Conservation (phyloP, 2,113 vertebrate genomes). For the Pseudorectes ferrugineus region DNA sequence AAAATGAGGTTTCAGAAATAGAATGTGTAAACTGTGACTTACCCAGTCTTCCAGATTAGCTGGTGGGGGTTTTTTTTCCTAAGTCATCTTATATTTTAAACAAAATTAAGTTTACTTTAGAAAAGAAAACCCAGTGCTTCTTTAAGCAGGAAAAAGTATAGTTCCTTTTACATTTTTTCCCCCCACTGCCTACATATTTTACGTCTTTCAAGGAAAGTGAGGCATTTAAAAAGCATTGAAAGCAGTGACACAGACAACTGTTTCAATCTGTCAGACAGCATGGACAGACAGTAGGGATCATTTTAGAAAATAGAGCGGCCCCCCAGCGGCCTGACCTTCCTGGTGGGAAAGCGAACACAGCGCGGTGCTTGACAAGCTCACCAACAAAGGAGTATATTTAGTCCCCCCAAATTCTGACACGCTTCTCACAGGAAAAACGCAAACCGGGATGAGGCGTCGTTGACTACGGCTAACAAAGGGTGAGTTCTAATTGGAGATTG, state of each 20-base stretch:
- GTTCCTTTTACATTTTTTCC: not conserved
- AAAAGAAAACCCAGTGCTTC: conserved; percentile 2
- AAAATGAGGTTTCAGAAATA: conserved; percentile 39
- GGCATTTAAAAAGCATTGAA: conserved; percentile 63
- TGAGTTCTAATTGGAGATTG: conserved; percentile 36
- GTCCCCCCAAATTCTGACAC: conserved; percentile 71
- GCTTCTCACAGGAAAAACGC: conserved; percentile 75
- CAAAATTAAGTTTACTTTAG: conserved; percentile 48
- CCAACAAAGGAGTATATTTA: conserved; percentile 76
- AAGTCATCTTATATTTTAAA: conserved; percentile 25
- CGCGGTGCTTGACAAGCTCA: conserved; percentile 68
- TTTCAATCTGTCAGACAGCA: conserved; percentile 78
- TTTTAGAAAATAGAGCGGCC: conserved; percentile 69
- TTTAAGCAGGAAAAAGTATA: not conserved
- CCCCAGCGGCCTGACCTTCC: conserved; percentile 77
- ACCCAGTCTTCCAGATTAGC: not conserved
- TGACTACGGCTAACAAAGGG: conserved; percentile 35
- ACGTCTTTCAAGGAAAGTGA: conserved; percentile 53
- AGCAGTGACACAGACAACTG: conserved; percentile 74
- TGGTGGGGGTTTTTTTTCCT: not conserved
- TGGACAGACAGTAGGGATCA: conserved; percentile 75
- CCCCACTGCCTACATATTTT: not conserved
- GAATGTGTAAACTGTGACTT: not conserved
- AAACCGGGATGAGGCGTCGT: not conserved
- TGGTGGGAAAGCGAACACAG: conserved; percentile 75